phyloP scores from a whole-genome alignment of 2,113 vertebrate genomes.

The Coracopsis vasa region DNA sequence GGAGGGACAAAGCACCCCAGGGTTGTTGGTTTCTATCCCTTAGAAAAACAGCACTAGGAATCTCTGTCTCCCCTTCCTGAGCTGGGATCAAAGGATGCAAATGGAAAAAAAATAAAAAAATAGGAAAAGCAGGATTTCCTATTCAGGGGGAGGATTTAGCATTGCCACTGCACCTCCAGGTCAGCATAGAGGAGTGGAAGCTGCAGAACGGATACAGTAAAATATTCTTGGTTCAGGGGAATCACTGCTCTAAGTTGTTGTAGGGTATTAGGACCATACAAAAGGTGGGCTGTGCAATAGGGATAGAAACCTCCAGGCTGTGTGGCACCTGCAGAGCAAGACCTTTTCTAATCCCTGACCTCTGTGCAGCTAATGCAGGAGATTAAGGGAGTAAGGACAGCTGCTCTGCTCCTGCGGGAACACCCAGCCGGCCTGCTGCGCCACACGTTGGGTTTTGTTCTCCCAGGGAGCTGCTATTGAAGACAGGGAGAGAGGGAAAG shows the following conservation, averaged over 20 bases:
- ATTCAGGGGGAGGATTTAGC: background rate
- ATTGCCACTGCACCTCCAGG: background rate
- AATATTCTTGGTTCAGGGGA: background rate
- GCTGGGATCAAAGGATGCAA: background rate
- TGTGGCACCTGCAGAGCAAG: background rate
- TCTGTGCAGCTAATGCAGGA: background rate
- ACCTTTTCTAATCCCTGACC: background rate
- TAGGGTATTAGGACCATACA: background rate
- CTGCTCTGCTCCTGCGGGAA: background rate
- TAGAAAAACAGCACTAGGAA: fast-evolving
- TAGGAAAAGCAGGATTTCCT: background rate
- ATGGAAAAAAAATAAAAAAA: background rate
- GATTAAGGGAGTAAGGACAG: background rate
- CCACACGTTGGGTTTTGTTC: fast-evolving
- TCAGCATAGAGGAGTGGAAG: background rate
- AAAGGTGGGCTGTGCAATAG: background rate
- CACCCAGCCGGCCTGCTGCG: background rate
- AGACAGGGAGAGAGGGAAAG: background rate
- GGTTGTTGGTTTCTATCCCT: background rate
- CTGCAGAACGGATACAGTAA: background rate
- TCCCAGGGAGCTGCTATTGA: background rate
- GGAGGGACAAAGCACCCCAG: fast-evolving
- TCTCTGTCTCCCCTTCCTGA: background rate
- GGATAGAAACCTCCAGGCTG: background rate
- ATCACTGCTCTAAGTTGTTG: background rate